These are phyloP conservation scores for Hirtodrosophila duncani DNA, from an alignment of 2,888 invertebrate genomes.

Conservation along the genomic window DNA sequence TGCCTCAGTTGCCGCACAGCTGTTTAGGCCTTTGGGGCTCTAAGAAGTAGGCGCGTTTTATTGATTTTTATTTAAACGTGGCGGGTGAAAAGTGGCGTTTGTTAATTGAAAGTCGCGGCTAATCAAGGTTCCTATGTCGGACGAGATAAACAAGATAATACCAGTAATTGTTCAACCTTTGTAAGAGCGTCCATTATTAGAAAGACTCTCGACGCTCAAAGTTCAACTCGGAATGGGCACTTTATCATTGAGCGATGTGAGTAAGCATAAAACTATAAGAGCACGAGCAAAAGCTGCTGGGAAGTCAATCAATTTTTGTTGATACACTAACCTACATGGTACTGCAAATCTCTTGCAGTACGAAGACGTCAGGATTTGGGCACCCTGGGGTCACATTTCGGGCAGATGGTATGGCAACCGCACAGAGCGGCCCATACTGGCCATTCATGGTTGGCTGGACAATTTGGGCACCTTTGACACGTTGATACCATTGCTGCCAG, in stretches of 20 bases:
- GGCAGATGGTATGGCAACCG: constrained; percentile 85
- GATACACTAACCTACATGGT: constrained; percentile 22
- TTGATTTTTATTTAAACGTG: no score
- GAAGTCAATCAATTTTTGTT: background rate
- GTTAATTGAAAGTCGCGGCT: background rate
- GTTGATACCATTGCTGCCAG: constrained; percentile 81
- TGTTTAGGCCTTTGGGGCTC: background rate
- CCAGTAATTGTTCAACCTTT: constrained; percentile 1
- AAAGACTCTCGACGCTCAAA: constrained; percentile 15
- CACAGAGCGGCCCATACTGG: constrained; percentile 82
- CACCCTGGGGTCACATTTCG: constrained; percentile 84
- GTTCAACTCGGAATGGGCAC: constrained; percentile 20
- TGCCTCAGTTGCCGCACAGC: constrained; percentile 6
- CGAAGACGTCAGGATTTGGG: constrained; percentile 82
- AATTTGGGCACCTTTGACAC: constrained; percentile 86
- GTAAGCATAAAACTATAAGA: constrained; percentile 1
- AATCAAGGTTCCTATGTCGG: background rate
- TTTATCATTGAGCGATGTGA: constrained; percentile 27
- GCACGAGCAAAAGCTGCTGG: background rate
- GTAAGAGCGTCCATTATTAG: constrained; percentile 1
- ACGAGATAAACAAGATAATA: constrained; percentile 5
- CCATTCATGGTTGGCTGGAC: constrained; percentile 88
- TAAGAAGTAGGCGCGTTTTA: no score
- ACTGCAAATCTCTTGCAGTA: constrained; percentile 51
- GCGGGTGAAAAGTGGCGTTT: no score